Base-by-base conservation (phyloP, 2,888 invertebrate species). In the Drosophila algonquin region DNA sequence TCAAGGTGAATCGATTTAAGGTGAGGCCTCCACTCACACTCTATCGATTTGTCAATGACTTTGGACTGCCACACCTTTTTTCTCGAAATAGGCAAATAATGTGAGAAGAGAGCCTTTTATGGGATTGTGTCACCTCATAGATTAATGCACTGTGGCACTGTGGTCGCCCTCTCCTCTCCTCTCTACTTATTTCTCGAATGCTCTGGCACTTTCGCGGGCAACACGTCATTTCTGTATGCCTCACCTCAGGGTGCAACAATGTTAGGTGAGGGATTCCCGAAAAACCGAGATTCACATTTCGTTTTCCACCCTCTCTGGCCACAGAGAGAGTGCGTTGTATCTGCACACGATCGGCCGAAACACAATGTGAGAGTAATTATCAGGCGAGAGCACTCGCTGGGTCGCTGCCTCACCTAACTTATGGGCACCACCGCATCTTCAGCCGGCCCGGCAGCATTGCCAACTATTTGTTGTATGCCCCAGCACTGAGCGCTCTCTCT, bases 371-470 rank as follows among this genome's bases (percentile, higher is more conserved):
- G 21, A 21, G 21, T 21, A 40, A n/a, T 2, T 40, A 40, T 40
- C 14, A 40, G 2, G 40, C 2, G 40, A n/a, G 40, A n/a, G 40
- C 1, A 40, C 40, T 14, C 14, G 1, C 10, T 12, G 35, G 10
- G 12, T 21, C 21, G 21, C 4, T 12, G 5, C 35, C 40, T 40
- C 14, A 40, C 40, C 40, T 40, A 7, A 40, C 12, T 35, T 35
- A 5, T 14, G 35, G 12, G 10, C 10, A 18, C 12, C 10, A 18
- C 12, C 12, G 35, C 40, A n/a, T 40, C 40, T 40, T n/a, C n/a
- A 40, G 40, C 40, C 40, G 40, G 40, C 40, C 40, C n/a, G 40
- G 40, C 40, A n/a, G 40, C 40, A 40, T 40, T 40, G 40, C 40
- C 40, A 40, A 40, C 40, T 40, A 40, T 40, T n/a, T 40, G 40